Evolutionary conservation across 2,888 invertebrate genomes (phyloP).

Genomic region (Callyntrura sp.): DNA sequence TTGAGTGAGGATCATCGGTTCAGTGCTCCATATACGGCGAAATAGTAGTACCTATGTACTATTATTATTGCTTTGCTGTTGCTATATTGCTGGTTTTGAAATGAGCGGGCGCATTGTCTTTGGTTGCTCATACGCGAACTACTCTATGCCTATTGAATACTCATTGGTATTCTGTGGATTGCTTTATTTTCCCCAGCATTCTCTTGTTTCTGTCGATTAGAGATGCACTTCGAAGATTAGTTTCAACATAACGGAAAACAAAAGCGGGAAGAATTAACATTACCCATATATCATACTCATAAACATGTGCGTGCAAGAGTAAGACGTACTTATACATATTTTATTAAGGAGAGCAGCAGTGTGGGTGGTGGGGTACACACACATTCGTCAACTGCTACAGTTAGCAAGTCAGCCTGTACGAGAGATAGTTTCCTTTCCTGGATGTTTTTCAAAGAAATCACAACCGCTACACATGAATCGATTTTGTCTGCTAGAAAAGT

Average conservation of each 20-base stretch:
- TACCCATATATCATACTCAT: background rate
- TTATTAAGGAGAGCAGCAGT: too few species aligned
- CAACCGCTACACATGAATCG: background rate
- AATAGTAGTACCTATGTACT: too few species aligned
- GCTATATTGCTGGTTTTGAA: too few species aligned
- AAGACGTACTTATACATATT: too few species aligned
- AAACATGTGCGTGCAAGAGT: background rate
- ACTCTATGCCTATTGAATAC: background rate
- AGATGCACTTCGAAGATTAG: conserved; percentile 53
- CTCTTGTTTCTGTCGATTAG: conserved; percentile 8
- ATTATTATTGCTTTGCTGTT: too few species aligned
- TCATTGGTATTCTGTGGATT: background rate
- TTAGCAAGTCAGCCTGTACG: too few species aligned
- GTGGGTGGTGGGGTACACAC: too few species aligned
- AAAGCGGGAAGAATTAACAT: background rate
- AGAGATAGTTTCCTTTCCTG: background rate
- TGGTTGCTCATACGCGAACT: background rate
- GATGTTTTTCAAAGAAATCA: background rate
- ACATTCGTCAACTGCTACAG: too few species aligned
- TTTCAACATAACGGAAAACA: background rate
- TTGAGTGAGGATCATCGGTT: too few species aligned
- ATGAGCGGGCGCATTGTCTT: too few species aligned
- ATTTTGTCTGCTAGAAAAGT: background rate
- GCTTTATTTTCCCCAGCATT: background rate
- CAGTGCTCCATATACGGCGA: too few species aligned